These are phyloP conservation scores for Ctenopoma kingsleyae DNA, from an alignment of 2,797 vertebrate genomes.

Conservation along the genomic window DNA sequence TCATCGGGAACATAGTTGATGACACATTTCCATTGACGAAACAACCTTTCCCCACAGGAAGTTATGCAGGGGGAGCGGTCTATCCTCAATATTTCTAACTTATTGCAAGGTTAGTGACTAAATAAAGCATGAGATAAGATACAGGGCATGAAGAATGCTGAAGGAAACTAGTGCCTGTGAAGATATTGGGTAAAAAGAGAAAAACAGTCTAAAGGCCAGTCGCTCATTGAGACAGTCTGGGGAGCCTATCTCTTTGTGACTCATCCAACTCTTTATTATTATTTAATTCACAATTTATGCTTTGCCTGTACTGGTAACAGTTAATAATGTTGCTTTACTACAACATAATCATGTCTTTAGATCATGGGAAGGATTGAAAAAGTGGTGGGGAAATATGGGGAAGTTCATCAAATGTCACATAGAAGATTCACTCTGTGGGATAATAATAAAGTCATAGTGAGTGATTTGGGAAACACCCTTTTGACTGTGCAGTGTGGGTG, in stretches of 20 bases:
- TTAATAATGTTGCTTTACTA: constrained; percentile 7
- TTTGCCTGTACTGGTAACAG: constrained; percentile 1
- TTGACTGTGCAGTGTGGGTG: constrained; percentile 2
- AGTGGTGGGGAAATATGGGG: background rate
- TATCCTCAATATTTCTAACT: constrained; percentile 17
- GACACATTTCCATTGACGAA: constrained; percentile 29
- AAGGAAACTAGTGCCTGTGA: constrained; percentile 27
- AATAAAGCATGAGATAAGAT: constrained; percentile 43
- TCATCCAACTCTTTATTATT: constrained; percentile 9
- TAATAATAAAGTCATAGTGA: constrained; percentile 11
- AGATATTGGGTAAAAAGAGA: constrained; percentile 34
- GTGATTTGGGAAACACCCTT: constrained; percentile 32
- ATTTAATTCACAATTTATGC: constrained; percentile 34
- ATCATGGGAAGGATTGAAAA: constrained; percentile 9
- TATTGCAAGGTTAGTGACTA: constrained; percentile 48
- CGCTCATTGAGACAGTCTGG: constrained; percentile 53
- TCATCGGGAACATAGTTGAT: constrained; percentile 11
- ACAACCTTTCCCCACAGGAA: constrained; percentile 9
- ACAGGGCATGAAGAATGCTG: constrained; percentile 47
- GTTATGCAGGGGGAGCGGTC: background rate
- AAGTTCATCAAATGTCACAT: constrained; percentile 4
- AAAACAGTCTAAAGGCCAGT: constrained; percentile 35
- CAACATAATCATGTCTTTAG: background rate
- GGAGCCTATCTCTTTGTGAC: constrained; percentile 38
- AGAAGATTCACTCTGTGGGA: constrained; percentile 20